These are phyloP conservation scores for Cinara cedri DNA, from an alignment of 2,888 invertebrate species.

Conservation along the genomic window DNA sequence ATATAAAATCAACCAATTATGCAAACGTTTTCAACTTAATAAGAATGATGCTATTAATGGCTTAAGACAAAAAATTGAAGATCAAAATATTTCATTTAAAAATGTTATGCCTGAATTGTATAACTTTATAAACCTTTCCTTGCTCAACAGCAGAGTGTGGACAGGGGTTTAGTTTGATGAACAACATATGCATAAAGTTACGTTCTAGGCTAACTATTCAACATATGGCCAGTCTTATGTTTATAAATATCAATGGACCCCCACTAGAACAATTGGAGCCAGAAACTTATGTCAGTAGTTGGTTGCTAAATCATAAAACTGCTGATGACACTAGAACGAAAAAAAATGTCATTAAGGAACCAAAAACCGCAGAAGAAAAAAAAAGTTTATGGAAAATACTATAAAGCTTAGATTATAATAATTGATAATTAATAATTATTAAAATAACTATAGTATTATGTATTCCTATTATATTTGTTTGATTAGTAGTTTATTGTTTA, in stretches of 20 bases:
- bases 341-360: too few species aligned
- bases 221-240: neutral
- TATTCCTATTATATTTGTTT: too few species aligned
- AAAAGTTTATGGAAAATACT: too few species aligned
- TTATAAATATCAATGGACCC: neutral
- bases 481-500: too few species aligned
- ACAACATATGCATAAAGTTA: neutral
- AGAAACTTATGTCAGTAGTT: neutral
- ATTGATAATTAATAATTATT: too few species aligned
- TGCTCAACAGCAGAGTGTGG: neutral
- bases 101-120: neutral
- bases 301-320: neutral
- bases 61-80: neutral
- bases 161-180: too few species aligned
- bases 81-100: neutral
- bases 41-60: neutral
- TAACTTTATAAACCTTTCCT: conserved; percentile 2
- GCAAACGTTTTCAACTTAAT: neutral
- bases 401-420: too few species aligned
- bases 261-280: conserved; percentile 10
- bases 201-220: neutral
- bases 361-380: too few species aligned
- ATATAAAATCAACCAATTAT: neutral
- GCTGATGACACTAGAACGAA: neutral
- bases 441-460: too few species aligned